Evolutionary conservation across 2,797 vertebrate genomes (phyloP).

Genomic region (Trachops cirrhosus): DNA sequence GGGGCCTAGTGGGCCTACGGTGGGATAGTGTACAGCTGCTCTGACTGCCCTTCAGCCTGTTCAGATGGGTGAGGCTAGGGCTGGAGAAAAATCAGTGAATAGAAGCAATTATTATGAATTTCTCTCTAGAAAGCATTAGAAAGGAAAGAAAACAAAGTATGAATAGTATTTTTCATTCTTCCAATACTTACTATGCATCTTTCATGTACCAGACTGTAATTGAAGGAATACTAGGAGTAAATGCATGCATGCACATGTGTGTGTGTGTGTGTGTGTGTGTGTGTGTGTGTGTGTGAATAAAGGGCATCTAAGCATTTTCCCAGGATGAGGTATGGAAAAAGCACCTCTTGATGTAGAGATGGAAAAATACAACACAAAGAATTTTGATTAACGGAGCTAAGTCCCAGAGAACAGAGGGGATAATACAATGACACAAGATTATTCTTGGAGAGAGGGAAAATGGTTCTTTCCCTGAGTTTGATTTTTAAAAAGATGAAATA

Average conservation of each 20-base stretch:
- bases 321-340: not conserved
- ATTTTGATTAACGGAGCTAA: not conserved
- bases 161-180: not conserved
- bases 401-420: not conserved
- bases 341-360: not conserved
- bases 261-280: too few species aligned
- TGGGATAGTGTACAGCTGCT: not conserved
- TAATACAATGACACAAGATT: not conserved
- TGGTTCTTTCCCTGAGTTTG: not conserved
- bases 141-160: not conserved
- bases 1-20: fast-evolving
- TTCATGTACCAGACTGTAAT: not conserved
- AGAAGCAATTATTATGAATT: not conserved
- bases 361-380: not conserved
- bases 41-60: not conserved
- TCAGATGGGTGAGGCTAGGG: not conserved
- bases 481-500: not conserved
- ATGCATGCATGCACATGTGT: not conserved
- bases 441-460: not conserved
- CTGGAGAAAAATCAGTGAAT: not conserved
- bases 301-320: not conserved
- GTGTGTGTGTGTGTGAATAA: not conserved
- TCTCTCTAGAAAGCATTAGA: not conserved
- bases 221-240: not conserved
- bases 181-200: not conserved